Conservation (phyloP, 1,140 invertebrate genomes). For the Copidosoma floridanum region DNA sequence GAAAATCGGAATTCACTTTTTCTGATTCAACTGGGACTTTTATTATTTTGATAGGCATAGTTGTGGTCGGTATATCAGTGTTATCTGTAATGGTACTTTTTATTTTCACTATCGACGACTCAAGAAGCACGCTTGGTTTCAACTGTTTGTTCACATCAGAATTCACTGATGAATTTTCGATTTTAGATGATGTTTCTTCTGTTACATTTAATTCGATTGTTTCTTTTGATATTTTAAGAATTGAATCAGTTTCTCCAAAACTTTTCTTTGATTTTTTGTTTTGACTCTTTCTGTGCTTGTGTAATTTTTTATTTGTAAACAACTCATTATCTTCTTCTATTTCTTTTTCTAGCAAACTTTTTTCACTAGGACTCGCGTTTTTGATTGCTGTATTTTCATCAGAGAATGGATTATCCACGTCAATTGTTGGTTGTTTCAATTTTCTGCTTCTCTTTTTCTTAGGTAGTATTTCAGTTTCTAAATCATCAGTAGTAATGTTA, state of each 20-base stretch:
- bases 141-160: too few species aligned
- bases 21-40: neutral
- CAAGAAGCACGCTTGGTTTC: neutral
- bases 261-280: slow-evolving; percentile 2
- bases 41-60: neutral
- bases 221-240: neutral
- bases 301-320: neutral
- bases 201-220: neutral
- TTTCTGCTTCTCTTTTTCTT: slow-evolving; percentile 15
- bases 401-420: neutral
- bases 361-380: too few species aligned
- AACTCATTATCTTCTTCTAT: neutral
- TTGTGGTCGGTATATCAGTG: neutral
- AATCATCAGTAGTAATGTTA: too few species aligned
- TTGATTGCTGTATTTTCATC: neutral
- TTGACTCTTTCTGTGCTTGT: slow-evolving; percentile 10
- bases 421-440: neutral
- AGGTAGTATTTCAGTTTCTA: neutral
- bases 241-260: neutral
- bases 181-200: too few species aligned
- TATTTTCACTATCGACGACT: neutral
- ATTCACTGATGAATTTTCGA: too few species aligned
- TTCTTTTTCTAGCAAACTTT: neutral
- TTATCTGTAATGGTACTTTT: neutral
- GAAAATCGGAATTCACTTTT: neutral